phyloP scores from a whole-genome alignment of 1,140 invertebrate species.

The Lutraria rhynchaena region DNA sequence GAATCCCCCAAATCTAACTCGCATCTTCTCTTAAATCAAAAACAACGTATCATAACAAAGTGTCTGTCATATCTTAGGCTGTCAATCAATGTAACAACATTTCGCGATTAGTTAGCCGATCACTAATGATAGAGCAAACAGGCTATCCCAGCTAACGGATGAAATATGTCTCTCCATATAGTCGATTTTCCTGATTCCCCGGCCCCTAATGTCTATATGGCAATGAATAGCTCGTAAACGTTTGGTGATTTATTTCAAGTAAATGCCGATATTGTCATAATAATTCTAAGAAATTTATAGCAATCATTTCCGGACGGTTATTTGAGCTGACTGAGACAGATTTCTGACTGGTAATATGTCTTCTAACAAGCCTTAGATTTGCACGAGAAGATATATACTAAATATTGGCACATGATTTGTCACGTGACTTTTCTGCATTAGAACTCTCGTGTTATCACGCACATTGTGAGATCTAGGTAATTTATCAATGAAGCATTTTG shows the following conservation, averaged over 20 bases:
- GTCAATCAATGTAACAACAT: slow-evolving; percentile 40
- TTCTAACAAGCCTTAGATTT: neutral
- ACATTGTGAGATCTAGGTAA: too few species aligned
- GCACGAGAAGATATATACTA: too few species aligned
- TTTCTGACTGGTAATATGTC: neutral
- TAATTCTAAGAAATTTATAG: slow-evolving; percentile 55
- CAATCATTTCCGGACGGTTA: slow-evolving; percentile 45
- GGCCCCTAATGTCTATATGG: slow-evolving; percentile 28
- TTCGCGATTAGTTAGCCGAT: slow-evolving; percentile 12
- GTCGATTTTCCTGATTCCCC: slow-evolving; percentile 8
- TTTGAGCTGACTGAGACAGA: slow-evolving; percentile 22
- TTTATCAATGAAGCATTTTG: too few species aligned
- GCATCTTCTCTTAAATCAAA: too few species aligned
- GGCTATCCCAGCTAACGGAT: slow-evolving; percentile 33
- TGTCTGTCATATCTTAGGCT: slow-evolving; percentile 11
- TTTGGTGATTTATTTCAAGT: slow-evolving; percentile 45
- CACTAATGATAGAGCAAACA: slow-evolving; percentile 53
- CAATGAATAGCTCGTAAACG: slow-evolving; percentile 41
- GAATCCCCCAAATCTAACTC: too few species aligned
- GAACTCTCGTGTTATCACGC: too few species aligned
- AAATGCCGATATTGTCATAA: slow-evolving; percentile 59
- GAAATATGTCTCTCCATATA: slow-evolving; percentile 51
- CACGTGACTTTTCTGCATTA: too few species aligned
- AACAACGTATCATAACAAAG: too few species aligned
- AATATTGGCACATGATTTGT: too few species aligned